Evolutionary conservation across 2,888 invertebrate species (phyloP), one percentile per base, ranked within the genome.

Genomic region (Epirrhoe tristata): DNA sequence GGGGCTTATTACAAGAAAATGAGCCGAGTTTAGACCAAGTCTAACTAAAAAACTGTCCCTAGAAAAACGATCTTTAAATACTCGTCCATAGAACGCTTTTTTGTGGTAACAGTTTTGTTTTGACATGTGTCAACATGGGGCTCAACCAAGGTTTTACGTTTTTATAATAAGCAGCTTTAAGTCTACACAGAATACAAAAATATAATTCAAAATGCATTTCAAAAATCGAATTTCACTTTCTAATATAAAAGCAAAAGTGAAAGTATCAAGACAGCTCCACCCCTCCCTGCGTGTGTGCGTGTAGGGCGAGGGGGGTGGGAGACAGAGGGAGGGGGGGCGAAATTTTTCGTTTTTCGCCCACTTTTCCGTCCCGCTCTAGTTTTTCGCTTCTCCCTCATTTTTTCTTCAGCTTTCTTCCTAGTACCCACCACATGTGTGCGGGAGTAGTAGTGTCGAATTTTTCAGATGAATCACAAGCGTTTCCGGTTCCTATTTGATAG

Each of bases 301-400:
- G 90, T 85, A 84, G 84, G 79, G 77, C 84, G 79, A 76, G 81
- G 81, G 85, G 78, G 80, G 80, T 78, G 81, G 77, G 74, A 73
- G 75, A 70, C 73, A 76, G 77, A 71, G 79, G 81, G 82, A 6
- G 83, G 81, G 74, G 81, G 82, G 90, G 88, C 85, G 89, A 91
- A 93, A 93, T 92, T 93, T 93, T 93, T 93, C 93, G 93, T 93
- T 93, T 93, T 93, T 93, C 93, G 88, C 93, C 93, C 91, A 92
- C 92, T 92, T 93, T 92, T 91, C 92, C 90, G 91, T 93, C 93
- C 91, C 88, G 90, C 90, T 93, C 93, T 93, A 92, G 93, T 93
- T 93, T 93, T 93, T 92, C 91, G 84, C 91, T 67, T 74, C 93
- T 93, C 93, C 91, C 93, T 93, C 93, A 89, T 93, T 93, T 93